These are phyloP conservation scores for Aspidiotus rigidus DNA, from an alignment of 2,888 invertebrate species.

Conservation along the genomic window DNA sequence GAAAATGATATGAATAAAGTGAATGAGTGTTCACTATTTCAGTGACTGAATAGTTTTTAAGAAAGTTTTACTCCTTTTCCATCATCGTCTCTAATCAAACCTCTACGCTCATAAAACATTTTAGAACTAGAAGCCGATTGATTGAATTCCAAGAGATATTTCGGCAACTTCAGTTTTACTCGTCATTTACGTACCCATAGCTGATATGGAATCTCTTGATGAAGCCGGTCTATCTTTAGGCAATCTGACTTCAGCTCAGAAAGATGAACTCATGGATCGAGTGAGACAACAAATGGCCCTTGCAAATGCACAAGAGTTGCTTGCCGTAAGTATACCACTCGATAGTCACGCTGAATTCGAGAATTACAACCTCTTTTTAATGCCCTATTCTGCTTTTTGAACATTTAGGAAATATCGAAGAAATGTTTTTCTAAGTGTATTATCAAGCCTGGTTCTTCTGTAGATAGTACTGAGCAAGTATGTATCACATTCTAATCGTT, in stretches of 20 bases:
- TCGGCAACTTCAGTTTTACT: too few relatives aligned
- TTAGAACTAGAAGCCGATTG: too few relatives aligned
- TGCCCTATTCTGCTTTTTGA: slow-evolving; percentile 39
- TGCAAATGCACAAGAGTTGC: slow-evolving; percentile 83
- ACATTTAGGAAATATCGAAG: slow-evolving; percentile 79
- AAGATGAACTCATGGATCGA: slow-evolving; percentile 84
- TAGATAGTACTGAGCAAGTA: slow-evolving; percentile 79
- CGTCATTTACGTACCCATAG: too few relatives aligned
- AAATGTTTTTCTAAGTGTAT: slow-evolving; percentile 96
- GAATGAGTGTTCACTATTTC: too few relatives aligned
- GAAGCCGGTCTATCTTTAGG: too few relatives aligned
- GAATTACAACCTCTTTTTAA: not conserved
- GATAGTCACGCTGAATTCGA: too few relatives aligned
- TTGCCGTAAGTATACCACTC: slow-evolving; percentile 54
- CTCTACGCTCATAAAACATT: too few relatives aligned
- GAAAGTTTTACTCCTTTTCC: too few relatives aligned
- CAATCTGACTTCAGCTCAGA: slow-evolving; percentile 14
- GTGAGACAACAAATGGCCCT: slow-evolving; percentile 91
- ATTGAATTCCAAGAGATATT: too few relatives aligned
- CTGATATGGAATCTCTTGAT: not conserved
- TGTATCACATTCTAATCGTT: not conserved
- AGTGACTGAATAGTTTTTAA: too few relatives aligned
- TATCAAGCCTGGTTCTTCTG: slow-evolving; percentile 74
- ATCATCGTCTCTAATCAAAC: too few relatives aligned
- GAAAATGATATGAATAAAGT: too few relatives aligned